Percentiles rank a stretch among this genome's conserved stretches.
Evolutionary conservation across 2,888 invertebrate species (phyloP).

Genomic region (Tiphia femorata): DNA sequence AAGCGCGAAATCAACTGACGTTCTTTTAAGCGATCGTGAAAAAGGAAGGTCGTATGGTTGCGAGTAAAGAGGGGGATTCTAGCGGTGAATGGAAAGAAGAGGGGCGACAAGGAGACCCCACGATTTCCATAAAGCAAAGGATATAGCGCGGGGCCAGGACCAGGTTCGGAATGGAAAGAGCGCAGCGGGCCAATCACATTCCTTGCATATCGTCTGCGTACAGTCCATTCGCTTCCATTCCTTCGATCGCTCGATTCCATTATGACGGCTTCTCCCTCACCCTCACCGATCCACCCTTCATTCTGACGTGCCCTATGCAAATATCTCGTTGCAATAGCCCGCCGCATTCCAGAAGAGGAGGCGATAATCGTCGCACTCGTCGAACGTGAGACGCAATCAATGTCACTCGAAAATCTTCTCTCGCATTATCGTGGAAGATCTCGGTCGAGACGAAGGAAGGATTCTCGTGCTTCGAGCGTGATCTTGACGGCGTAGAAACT

Average conservation of each 20-base stretch:
- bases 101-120: not conserved
- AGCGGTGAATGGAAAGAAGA: not conserved
- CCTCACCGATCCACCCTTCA: no score
- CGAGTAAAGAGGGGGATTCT: no score
- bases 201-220: slow-evolving; percentile 8
- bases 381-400: not conserved
- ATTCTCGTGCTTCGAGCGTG: no score
- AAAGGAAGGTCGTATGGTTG: no score
- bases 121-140: slow-evolving; percentile 6
- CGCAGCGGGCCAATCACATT: slow-evolving; percentile 7
- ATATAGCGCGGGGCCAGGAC: slow-evolving; percentile 7
- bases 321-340: not conserved
- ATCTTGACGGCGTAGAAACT: no score
- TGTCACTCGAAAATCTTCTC: not conserved
- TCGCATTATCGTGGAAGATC: no score
- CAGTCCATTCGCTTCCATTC: not conserved
- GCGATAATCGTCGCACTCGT: no score
- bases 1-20: no score
- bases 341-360: not conserved
- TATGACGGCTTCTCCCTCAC: not conserved
- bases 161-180: slow-evolving; percentile 17
- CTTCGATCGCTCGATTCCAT: slow-evolving; percentile 3
- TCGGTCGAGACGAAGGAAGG: no score
- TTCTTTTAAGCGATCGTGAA: no score
- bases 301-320: slow-evolving; percentile 2